Percentiles rank a stretch among this genome's conserved stretches.
These are phyloP conservation scores for Phocoena phocoena DNA, from an alignment of 2,113 vertebrate genomes.

Conservation along the genomic window DNA sequence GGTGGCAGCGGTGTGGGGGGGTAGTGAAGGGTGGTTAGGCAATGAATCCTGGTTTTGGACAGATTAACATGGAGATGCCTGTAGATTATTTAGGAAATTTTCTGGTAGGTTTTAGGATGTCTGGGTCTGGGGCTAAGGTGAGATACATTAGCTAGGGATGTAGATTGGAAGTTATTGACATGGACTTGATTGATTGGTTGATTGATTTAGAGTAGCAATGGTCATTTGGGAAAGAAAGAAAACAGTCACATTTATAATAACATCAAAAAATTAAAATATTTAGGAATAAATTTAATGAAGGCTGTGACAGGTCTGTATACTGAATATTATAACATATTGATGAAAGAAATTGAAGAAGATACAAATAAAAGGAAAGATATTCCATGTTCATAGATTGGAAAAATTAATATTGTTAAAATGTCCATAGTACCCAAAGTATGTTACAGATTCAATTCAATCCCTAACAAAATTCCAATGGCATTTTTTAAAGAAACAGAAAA, in stretches of 20 bases:
- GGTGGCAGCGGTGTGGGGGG: fast-evolving
- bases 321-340: not conserved
- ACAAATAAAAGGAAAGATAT: not conserved
- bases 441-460: not conserved
- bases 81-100: not conserved
- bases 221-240: not conserved
- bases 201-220: not conserved
- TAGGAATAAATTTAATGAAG: not conserved
- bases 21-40: not conserved
- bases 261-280: not conserved
- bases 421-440: not conserved
- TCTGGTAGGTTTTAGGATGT: not conserved
- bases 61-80: not conserved
- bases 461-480: not conserved
- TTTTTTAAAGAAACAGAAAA: not conserved
- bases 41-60: not conserved
- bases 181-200: not conserved
- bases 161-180: not conserved
- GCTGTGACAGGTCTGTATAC: not conserved
- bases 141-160: not conserved
- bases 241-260: not conserved
- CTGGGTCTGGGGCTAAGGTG: not conserved
- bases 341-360: not conserved
- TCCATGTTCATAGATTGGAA: not conserved
- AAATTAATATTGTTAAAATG: not conserved